phyloP scores from a whole-genome alignment of 2,797 vertebrate genomes.

The Anabas testudineus region DNA sequence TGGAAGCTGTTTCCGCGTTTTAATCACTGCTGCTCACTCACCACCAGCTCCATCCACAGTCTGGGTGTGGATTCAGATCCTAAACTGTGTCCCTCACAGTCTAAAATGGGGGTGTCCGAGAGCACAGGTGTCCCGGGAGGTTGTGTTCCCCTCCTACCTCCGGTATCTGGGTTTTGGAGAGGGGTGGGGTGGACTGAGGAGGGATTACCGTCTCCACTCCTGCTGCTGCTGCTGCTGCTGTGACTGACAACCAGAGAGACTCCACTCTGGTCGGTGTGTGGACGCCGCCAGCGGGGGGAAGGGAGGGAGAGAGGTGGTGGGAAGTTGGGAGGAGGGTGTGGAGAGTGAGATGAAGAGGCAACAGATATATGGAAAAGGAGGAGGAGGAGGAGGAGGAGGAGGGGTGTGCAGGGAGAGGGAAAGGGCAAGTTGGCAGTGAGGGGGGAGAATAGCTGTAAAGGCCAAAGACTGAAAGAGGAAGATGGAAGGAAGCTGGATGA shows the following conservation, averaged over 20 bases:
- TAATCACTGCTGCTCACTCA: not conserved
- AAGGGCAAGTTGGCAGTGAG: not conserved
- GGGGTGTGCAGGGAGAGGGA: not conserved
- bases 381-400: not conserved
- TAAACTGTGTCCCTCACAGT: not conserved
- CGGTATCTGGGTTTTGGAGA: constrained; percentile 48
- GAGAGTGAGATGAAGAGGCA: constrained; percentile 40
- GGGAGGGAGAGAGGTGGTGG: not conserved
- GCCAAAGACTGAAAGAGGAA: too few relatives aligned
- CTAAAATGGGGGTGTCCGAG: not conserved
- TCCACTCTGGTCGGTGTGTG: constrained; percentile 67
- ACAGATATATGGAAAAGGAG: constrained; percentile 25
- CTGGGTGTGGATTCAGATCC: constrained; percentile 1
- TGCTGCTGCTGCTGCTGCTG: constrained; percentile 65
- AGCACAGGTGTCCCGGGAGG: constrained; percentile 67
- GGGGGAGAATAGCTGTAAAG: not conserved
- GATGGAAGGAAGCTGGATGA: too few relatives aligned
- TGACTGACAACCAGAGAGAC: constrained; percentile 77
- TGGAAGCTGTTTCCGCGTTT: constrained; percentile 39
- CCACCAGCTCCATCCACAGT: constrained; percentile 13
- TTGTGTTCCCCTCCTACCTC: constrained; percentile 37
- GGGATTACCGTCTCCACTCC: constrained; percentile 71
- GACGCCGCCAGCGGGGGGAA: constrained; percentile 55
- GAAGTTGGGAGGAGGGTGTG: constrained; percentile 6
- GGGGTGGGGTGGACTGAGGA: constrained; percentile 61